Percentiles rank a stretch among this genome's conserved stretches.
Evolutionary conservation across 2,797 vertebrate genomes (phyloP).

Genomic region (Coluber constrictor): DNA sequence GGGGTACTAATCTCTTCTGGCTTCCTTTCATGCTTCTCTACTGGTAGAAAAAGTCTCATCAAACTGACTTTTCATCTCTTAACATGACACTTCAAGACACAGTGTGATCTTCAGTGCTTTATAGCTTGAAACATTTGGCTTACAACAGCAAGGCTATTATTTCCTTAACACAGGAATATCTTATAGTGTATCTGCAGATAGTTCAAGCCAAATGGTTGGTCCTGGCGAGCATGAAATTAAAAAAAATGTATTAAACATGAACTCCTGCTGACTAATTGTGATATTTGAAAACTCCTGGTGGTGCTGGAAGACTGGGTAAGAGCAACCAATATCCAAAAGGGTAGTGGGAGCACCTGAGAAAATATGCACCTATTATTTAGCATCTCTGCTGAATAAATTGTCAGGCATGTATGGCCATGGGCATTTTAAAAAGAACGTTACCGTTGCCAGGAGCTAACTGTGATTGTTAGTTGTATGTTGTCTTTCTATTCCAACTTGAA

Average conservation of each 20-base stretch:
- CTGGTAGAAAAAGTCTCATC: neutral
- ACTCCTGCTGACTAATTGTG: neutral
- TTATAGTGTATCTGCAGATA: neutral
- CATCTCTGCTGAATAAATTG: neutral
- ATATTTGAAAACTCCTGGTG: neutral
- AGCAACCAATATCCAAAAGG: neutral
- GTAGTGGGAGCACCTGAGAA: neutral
- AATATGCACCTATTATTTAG: neutral
- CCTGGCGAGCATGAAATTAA: neutral
- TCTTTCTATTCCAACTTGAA: neutral
- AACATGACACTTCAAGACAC: neutral
- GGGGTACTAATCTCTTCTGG: neutral
- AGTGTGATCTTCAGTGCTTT: neutral
- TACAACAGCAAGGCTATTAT: neutral
- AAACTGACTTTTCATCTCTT: neutral
- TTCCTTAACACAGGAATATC: neutral
- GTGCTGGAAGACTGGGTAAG: neutral
- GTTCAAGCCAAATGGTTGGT: neutral
- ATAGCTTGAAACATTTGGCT: neutral
- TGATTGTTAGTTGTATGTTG: neutral
- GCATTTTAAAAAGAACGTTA: neutral
- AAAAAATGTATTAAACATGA: neutral
- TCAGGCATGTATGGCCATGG: neutral
- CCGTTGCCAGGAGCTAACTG: neutral
- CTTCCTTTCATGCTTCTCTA: neutral